phyloP scores from a whole-genome alignment of 2,888 invertebrate species.

The Noctua janthina region DNA sequence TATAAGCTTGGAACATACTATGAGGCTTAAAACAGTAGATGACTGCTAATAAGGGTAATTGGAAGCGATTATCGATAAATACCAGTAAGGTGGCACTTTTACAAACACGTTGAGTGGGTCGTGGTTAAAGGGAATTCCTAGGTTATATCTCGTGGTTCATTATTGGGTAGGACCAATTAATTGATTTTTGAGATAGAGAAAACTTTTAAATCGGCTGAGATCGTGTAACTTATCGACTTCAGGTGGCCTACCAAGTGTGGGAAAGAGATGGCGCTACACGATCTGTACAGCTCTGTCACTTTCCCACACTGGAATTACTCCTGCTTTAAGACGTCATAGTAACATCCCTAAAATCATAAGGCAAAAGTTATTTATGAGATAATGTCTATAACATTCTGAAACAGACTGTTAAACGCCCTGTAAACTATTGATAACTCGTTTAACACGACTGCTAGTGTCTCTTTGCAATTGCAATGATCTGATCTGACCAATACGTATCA shows the following conservation, averaged over 20 bases:
- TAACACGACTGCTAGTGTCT: background rate
- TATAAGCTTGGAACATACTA: constrained; percentile 13
- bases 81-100: background rate
- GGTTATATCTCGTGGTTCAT: background rate
- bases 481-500: background rate
- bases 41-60: constrained; percentile 44
- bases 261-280: too few relatives aligned
- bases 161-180: background rate
- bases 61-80: constrained; percentile 18
- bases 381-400: background rate
- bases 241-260: background rate
- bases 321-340: too few relatives aligned
- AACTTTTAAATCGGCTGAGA: background rate
- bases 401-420: background rate
- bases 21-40: constrained; percentile 7
- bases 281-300: too few relatives aligned
- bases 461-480: background rate
- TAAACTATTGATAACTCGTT: background rate
- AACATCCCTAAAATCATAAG: too few relatives aligned
- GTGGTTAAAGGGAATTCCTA: background rate
- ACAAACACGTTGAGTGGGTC: constrained; percentile 8
- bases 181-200: background rate
- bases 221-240: background rate
- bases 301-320: too few relatives aligned
- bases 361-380: background rate